A percentile compares a stretch with the other conserved stretches of the same genome.
Conservation (phyloP, 2,888 invertebrate genomes). For the Bugula neritina region DNA sequence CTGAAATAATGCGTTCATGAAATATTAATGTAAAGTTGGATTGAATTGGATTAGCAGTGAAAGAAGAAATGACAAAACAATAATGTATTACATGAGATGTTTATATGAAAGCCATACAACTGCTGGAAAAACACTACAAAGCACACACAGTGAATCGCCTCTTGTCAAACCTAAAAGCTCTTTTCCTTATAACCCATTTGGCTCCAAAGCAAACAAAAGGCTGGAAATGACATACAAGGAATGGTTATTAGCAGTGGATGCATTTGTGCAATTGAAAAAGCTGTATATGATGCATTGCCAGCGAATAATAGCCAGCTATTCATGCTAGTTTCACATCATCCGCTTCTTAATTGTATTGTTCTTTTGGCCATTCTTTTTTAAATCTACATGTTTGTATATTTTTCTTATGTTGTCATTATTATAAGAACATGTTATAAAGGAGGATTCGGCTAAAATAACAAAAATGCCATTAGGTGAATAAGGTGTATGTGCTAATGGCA, state of each 20-base stretch:
- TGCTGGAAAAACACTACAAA: not conserved
- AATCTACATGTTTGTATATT: conserved; percentile 22
- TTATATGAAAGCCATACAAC: not conserved
- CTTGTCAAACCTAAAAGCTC: not conserved
- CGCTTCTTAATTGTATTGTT: not conserved
- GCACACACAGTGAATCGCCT: not conserved
- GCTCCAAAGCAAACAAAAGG: conserved; percentile 17
- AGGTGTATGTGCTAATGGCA: conserved; percentile 21
- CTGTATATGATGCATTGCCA: too few species aligned
- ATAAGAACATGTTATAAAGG: conserved; percentile 16
- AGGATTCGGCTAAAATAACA: conserved; percentile 2
- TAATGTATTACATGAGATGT: conserved; percentile 6
- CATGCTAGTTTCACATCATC: too few species aligned
- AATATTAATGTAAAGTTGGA: not conserved
- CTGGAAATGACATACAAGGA: too few species aligned
- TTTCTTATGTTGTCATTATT: conserved; percentile 25
- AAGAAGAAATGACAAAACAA: not conserved
- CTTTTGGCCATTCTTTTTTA: not conserved
- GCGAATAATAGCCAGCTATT: too few species aligned
- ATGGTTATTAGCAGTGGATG: too few species aligned
- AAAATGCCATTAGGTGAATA: conserved; percentile 4
- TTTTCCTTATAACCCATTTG: conserved; percentile 7
- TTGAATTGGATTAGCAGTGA: not conserved
- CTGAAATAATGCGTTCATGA: conserved; percentile 11
- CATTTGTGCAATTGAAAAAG: too few species aligned